Evolutionary conservation across 1,140 invertebrate genomes (phyloP).

Genomic region (Drosophila lacteicornis): DNA sequence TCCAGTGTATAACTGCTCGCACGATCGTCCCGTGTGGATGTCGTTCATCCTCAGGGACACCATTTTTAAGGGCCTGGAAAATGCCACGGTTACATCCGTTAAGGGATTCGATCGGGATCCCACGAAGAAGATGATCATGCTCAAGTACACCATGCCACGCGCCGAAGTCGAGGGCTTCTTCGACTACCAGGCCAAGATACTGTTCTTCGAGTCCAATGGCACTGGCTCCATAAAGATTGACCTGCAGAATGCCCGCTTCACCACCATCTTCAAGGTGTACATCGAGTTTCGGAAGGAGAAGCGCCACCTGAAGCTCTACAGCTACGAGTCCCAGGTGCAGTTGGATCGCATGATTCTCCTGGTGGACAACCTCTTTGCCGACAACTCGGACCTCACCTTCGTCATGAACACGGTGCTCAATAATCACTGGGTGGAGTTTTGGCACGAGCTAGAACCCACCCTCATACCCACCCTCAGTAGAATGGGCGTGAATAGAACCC

Average conservation of each 20-base stretch:
- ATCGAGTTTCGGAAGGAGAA: slow-evolving; percentile 41
- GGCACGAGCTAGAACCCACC: slow-evolving; percentile 49
- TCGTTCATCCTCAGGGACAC: slow-evolving; percentile 25
- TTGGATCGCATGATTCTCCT: slow-evolving; percentile 44
- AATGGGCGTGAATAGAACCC: not conserved
- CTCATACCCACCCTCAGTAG: slow-evolving; percentile 13
- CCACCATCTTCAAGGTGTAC: slow-evolving; percentile 19
- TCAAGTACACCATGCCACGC: slow-evolving; percentile 17
- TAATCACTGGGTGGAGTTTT: slow-evolving; percentile 49
- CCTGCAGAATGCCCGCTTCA: slow-evolving; percentile 40
- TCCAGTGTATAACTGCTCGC: slow-evolving; percentile 14
- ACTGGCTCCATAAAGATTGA: slow-evolving; percentile 21
- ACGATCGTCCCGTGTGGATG: slow-evolving; percentile 25
- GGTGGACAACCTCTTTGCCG: slow-evolving; percentile 40
- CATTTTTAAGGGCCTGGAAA: slow-evolving; percentile 31
- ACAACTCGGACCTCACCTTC: slow-evolving; percentile 42
- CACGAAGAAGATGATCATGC: slow-evolving; percentile 7
- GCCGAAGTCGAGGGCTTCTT: slow-evolving; percentile 10
- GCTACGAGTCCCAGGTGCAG: slow-evolving; percentile 8
- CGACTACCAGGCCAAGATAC: slow-evolving; percentile 15
- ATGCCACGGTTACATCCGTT: slow-evolving; percentile 18
- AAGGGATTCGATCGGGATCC: slow-evolving; percentile 31
- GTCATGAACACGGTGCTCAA: slow-evolving; percentile 44
- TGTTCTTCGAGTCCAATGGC: slow-evolving; percentile 9
- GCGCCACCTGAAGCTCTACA: slow-evolving; percentile 45